Evolutionary conservation across 2,113 vertebrate genomes (phyloP).

Genomic region (Zapornia atra): DNA sequence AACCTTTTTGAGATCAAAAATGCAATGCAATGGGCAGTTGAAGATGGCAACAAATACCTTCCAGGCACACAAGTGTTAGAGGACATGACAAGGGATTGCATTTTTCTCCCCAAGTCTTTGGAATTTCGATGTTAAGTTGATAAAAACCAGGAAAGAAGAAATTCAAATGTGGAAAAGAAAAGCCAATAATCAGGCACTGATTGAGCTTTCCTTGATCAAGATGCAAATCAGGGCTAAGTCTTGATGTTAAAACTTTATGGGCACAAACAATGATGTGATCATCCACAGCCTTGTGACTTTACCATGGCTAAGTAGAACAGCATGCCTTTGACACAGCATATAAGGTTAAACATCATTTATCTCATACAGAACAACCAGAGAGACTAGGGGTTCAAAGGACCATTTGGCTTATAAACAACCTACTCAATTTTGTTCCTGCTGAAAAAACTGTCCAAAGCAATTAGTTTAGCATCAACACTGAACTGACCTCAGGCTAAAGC

Average conservation of each 20-base stretch:
- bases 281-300: background rate
- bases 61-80: rapidly evolving
- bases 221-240: background rate
- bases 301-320: slow-evolving; percentile 8
- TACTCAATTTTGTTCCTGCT: slow-evolving; percentile 31
- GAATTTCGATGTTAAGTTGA: background rate
- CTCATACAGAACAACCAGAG: background rate
- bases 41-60: background rate
- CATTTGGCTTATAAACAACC: slow-evolving; percentile 42
- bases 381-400: slow-evolving; percentile 30
- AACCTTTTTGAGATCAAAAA: background rate
- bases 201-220: background rate
- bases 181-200: background rate
- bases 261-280: background rate
- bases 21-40: background rate
- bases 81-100: background rate
- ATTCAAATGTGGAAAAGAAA: background rate
- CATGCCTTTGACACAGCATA: slow-evolving; percentile 1
- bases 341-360: slow-evolving; percentile 31
- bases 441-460: slow-evolving; percentile 55
- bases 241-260: background rate
- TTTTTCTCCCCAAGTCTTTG: background rate
- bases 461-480: slow-evolving; percentile 9
- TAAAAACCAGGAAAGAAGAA: background rate
- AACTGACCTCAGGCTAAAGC: background rate